phyloP scores from a whole-genome alignment of 2,113 vertebrate species.

The Lota lota region DNA sequence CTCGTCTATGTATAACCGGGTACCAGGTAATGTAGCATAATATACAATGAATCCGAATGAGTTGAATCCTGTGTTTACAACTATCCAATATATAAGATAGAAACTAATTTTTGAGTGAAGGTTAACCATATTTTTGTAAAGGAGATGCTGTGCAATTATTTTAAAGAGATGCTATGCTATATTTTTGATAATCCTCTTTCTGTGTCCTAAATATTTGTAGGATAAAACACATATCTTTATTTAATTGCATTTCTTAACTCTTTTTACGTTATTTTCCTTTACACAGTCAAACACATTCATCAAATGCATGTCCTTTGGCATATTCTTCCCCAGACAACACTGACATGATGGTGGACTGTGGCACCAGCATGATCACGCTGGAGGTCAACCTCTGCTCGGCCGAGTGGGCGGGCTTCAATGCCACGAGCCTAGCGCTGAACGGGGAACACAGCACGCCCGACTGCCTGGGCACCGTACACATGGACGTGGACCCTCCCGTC shows the following conservation, averaged over 20 bases:
- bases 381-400: constrained; percentile 76
- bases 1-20: constrained; percentile 54
- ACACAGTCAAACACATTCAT: too few relatives aligned
- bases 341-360: constrained; percentile 70
- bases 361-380: constrained; percentile 62
- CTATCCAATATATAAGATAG: neutral
- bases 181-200: neutral
- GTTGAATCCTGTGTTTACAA: neutral
- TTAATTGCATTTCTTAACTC: too few relatives aligned
- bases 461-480: constrained; percentile 65
- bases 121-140: too few relatives aligned
- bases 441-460: constrained; percentile 57
- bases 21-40: constrained; percentile 56
- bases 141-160: neutral
- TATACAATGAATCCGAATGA: neutral
- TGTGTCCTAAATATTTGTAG: neutral
- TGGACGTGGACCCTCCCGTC: constrained; percentile 60
- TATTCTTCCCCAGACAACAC: constrained; percentile 54
- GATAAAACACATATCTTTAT: too few relatives aligned
- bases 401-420: constrained; percentile 71
- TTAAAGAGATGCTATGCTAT: neutral
- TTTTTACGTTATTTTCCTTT: too few relatives aligned
- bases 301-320: neutral
- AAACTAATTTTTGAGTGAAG: neutral
- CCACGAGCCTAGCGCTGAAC: constrained; percentile 65